Base-by-base conservation (phyloP, 2,888 invertebrate species). In the Deilephila porcellus region DNA sequence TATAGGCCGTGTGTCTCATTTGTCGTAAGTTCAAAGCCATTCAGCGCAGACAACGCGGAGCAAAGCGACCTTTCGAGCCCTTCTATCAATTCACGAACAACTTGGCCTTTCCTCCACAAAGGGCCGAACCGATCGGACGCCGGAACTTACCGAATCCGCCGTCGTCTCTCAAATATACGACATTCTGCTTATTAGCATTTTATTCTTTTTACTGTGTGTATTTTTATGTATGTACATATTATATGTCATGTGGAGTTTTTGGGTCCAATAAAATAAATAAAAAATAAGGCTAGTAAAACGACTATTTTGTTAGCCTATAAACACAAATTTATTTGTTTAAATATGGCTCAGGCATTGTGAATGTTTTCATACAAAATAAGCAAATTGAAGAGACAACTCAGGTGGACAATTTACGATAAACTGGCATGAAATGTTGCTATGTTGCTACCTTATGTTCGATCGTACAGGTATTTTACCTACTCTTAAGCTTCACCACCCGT, bases 31-130 rank as follows among this genome's bases (percentile, higher is more conserved):
- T 60, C 82, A 85, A 86, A 87, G 84, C 81, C 78, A 77, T 83
- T 87, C 86, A 86, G 88, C 86, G 86, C 83, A 88, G 87, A 90
- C 90, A 90, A 88, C 82, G 80, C 77, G 79, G 81, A 81, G 80
- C 77, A 79, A 77, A 79, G 80, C 86, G 89, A 91, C 91, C 92
- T 91, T 92, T 90, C 80, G 80, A 84, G 81, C 83, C 85, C 83
- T 84, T 82, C 84, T 80, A 81, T 83, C 85, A 86, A 88, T 89
- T 88, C 89, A 87, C 78, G 84, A 86, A 89, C 84, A 90, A 88
- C 87, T 86, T 88, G 90, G 86, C 91, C 91, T 91, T 91, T 91
- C 82, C 81, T 82, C 79, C 79, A 91, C 90, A 91, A 91, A 88
- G 76, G 86, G 80, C 75, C 77, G 81, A 71, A 59, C 59, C 59